A percentile compares a stretch with the other conserved stretches of the same genome.
Conservation (phyloP, 2,888 invertebrate species). For the Uropetala carovei region DNA sequence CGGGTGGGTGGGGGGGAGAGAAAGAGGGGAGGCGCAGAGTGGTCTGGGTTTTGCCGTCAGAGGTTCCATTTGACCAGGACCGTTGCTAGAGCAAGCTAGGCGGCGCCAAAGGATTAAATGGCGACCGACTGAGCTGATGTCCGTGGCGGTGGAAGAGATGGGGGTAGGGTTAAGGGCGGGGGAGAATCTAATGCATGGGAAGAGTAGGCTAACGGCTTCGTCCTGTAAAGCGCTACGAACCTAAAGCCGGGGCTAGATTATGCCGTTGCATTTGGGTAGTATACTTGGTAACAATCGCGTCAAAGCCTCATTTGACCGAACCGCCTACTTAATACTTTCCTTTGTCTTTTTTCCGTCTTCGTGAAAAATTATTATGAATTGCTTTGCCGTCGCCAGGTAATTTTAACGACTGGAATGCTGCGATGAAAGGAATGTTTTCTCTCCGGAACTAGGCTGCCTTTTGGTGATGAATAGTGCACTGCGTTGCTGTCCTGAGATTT, state of each 20-base stretch:
- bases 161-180: neutral
- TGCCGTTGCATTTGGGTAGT: conserved; percentile 57
- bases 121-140: conserved; percentile 50
- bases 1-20: neutral
- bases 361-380: neutral
- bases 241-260: conserved; percentile 60
- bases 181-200: conserved; percentile 59
- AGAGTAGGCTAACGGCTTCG: conserved; percentile 57
- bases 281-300: conserved; percentile 47
- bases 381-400: neutral
- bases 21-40: conserved; percentile 15
- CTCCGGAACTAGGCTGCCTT: neutral
- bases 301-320: conserved; percentile 16
- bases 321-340: neutral
- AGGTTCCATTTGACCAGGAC: conserved; percentile 50
- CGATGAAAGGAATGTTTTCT: too few relatives aligned
- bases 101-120: conserved; percentile 61
- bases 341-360: neutral
- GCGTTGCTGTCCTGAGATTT: neutral
- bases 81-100: conserved; percentile 56
- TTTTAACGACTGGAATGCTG: too few relatives aligned
- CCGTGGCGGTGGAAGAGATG: neutral
- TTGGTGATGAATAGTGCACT: neutral
- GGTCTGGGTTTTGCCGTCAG: conserved; percentile 60
- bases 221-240: conserved; percentile 51